phyloP scores from a whole-genome alignment of 2,888 invertebrate genomes.

The Dioctria rufipes region DNA sequence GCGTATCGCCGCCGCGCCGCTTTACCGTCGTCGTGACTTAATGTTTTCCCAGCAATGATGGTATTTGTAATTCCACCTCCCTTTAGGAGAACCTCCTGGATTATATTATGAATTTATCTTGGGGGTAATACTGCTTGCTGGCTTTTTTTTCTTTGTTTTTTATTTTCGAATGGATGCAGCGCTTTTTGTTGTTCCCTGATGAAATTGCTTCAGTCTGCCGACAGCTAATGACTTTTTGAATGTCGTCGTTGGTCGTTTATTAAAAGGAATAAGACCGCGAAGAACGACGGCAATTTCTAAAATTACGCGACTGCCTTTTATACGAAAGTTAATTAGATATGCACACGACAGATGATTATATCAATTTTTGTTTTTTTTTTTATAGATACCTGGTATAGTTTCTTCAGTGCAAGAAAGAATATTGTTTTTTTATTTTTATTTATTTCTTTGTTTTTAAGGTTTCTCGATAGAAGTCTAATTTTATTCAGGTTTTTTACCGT shows the following conservation, averaged over 20 bases:
- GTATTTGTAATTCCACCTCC: no score
- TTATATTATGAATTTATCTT: slow-evolving; percentile 5
- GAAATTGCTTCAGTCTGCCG: slow-evolving; percentile 35
- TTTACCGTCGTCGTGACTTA: no score
- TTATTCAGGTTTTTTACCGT: no score
- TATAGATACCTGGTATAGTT: no score
- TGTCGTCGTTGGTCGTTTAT: slow-evolving; percentile 42
- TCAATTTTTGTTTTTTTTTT: no score
- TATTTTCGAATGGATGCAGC: background rate
- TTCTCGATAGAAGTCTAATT: no score
- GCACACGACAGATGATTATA: slow-evolving; percentile 4
- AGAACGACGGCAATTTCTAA: slow-evolving; percentile 41
- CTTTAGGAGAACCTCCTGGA: no score
- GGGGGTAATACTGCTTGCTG: background rate
- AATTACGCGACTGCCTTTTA: slow-evolving; percentile 32
- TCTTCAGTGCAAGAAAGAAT: no score
- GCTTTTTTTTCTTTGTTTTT: background rate
- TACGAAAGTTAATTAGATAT: slow-evolving; percentile 32
- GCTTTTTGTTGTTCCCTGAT: slow-evolving; percentile 2
- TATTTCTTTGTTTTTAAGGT: no score
- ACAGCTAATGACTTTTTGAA: slow-evolving; percentile 41
- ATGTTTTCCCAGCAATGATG: no score
- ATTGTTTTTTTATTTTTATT: no score
- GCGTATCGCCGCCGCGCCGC: no score
- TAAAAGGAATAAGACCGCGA: slow-evolving; percentile 19